Evolutionary conservation across 2,113 vertebrate genomes (phyloP), one percentile per base, ranked within the genome.

Genomic region (Panurus biarmicus): DNA sequence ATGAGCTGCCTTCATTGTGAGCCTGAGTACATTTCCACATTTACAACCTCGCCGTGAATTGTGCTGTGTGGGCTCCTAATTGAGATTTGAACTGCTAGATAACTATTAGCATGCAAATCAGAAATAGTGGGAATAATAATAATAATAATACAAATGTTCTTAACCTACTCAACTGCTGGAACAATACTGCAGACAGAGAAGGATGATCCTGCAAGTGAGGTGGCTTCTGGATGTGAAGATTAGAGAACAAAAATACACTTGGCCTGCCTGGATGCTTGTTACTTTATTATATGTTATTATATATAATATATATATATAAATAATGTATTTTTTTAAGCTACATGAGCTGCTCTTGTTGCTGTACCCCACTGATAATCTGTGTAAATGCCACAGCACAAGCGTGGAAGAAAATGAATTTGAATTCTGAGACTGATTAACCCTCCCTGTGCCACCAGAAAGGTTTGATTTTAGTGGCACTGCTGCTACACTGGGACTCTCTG

Each of bases 41-140:
- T 93, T 65, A 67, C 66, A 84, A 20, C 77, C 83, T 92, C 48
- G 11, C 57, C 31, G 26, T 88, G 82, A 71, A 70, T 93, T 83
- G 79, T 90, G 69, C 44, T 23, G 62, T 78, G 92, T 83, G 87
- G 85, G 87, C 31, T 92, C 67, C 82, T 93, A 83, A 76, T 57
- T 91, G 87, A 89, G 87, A 93, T 89, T 14, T 69, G 82, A 94
- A 44, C 71, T 92, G 85, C 87, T 58, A 50, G 80, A 35, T 92
- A 60, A 89, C 67, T 60, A 70, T 88, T 90, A 93, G 64, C 72
- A 92, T 96, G 82, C 75, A 92, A 90, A 92, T 92, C 88, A 56
- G 89, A 77, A 89, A 87, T 51, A 77, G 74, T 22, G 54, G 88
- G 82, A 80, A 90, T 91, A 79, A 94, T 77, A 74, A 87, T 80